phyloP scores from a whole-genome alignment of 2,797 vertebrate genomes.

The Aeoliscus strigatus region DNA sequence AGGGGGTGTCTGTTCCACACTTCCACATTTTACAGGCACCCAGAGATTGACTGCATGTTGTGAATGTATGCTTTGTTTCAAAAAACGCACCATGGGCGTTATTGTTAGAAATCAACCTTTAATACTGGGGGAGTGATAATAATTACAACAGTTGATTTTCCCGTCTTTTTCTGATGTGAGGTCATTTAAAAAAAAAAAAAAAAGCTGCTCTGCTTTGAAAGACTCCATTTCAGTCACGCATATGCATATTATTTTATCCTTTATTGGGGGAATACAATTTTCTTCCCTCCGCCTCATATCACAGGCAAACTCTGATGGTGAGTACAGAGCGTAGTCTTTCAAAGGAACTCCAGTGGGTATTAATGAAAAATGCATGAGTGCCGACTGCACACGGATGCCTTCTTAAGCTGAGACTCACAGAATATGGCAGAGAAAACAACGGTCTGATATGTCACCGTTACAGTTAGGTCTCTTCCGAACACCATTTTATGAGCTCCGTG shows the following conservation, averaged over 20 bases:
- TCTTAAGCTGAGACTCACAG: conserved; percentile 54
- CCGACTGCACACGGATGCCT: conserved; percentile 61
- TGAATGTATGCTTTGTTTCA: conserved; percentile 40
- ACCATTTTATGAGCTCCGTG: too few relatives aligned
- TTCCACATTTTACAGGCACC: conserved; percentile 8
- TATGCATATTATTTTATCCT: conserved; percentile 51
- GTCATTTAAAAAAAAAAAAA: conserved; percentile 62
- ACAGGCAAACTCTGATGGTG: conserved; percentile 50
- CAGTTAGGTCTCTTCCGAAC: conserved; percentile 28
- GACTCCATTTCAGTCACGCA: conserved; percentile 19
- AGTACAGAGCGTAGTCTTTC: conserved; percentile 48
- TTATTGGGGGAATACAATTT: conserved; percentile 55
- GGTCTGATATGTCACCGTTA: conserved; percentile 49
- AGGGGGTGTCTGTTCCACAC: conserved; percentile 30
- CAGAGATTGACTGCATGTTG: conserved; percentile 45
- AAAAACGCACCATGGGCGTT: conserved; percentile 38
- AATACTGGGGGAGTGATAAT: conserved; percentile 22
- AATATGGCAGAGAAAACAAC: conserved; percentile 70
- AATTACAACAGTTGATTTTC: conserved; percentile 17
- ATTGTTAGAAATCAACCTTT: conserved; percentile 27
- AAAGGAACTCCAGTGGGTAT: conserved; percentile 59
- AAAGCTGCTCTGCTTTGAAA: conserved; percentile 48
- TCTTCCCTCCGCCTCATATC: conserved; percentile 46
- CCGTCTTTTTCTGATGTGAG: neutral
- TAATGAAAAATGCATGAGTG: conserved; percentile 77